Percentiles rank a stretch among this genome's conserved stretches.
These are phyloP conservation scores for Agonopterix subpropinquella DNA, from an alignment of 2,888 invertebrate species.

Conservation along the genomic window DNA sequence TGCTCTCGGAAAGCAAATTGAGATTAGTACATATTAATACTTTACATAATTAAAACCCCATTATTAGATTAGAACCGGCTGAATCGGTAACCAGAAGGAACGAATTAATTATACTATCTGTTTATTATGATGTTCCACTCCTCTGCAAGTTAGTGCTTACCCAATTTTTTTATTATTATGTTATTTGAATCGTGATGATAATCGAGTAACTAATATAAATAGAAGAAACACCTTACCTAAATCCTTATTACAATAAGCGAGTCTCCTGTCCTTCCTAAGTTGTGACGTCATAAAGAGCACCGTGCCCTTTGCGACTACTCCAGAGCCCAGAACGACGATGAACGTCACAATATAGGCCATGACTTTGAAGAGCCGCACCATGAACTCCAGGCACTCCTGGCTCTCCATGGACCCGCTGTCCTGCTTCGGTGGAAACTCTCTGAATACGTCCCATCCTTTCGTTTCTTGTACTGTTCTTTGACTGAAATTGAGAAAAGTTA, in stretches of 20 bases:
- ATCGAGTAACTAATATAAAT: not conserved
- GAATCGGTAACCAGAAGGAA: too few species aligned
- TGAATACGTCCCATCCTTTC: constrained; percentile 98
- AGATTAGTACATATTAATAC: too few species aligned
- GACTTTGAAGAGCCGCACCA: constrained; percentile 89
- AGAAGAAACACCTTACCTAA: constrained; percentile 76
- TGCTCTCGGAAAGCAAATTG: too few species aligned
- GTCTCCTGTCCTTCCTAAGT: constrained; percentile 83
- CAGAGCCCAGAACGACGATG: constrained; percentile 87
- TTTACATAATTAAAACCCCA: too few species aligned
- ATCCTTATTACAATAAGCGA: constrained; percentile 89
- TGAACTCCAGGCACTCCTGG: constrained; percentile 89
- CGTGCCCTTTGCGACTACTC: constrained; percentile 91
- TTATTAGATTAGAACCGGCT: too few species aligned
- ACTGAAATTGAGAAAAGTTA: constrained; percentile 64
- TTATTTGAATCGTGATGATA: too few species aligned
- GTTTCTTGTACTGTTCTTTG: constrained; percentile 90
- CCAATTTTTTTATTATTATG: too few species aligned
- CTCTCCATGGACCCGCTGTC: constrained; percentile 93
- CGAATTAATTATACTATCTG: too few species aligned
- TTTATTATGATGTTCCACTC: too few species aligned
- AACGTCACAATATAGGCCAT: constrained; percentile 91
- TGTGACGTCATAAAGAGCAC: constrained; percentile 95
- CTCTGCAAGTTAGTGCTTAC: too few species aligned
- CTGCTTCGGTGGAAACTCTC: constrained; percentile 91